A percentile compares a stretch with the other conserved stretches of the same genome.
Conservation (phyloP, 2,888 invertebrate genomes). For the Aleiodes alternator region DNA sequence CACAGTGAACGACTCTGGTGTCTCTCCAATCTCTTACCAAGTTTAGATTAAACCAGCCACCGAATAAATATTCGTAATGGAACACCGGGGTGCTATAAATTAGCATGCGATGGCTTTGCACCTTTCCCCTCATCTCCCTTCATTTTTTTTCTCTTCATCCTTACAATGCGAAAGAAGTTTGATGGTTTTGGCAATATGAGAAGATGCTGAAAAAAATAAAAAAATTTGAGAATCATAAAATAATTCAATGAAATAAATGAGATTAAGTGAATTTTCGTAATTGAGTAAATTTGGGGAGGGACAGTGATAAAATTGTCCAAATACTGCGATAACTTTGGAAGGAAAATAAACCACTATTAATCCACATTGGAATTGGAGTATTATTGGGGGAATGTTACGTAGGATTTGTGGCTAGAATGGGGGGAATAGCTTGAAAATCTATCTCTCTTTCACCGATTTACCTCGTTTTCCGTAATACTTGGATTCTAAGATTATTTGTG, state of each 20-base stretch:
- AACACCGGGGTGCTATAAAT: conserved; percentile 76
- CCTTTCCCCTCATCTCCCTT: conserved; percentile 32
- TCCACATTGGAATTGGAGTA: conserved; percentile 75
- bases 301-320: conserved; percentile 65
- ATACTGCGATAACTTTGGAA: conserved; percentile 37
- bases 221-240: not conserved
- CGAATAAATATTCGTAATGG: conserved; percentile 76
- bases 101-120: conserved; percentile 72
- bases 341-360: conserved; percentile 74
- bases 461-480: conserved; percentile 10
- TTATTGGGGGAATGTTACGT: conserved; percentile 72
- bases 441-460: conserved; percentile 63
- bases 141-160: not conserved
- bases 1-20: conserved; percentile 59
- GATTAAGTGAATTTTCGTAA: conserved; percentile 60
- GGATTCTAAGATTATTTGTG: conserved; percentile 15
- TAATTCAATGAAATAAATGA: conserved; percentile 40
- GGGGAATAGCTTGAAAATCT: conserved; percentile 71
- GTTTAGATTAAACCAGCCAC: conserved; percentile 75
- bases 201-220: not conserved
- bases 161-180: not conserved
- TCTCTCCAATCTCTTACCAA: conserved; percentile 66
- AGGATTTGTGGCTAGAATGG: conserved; percentile 69
- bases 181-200: not conserved
- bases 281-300: conserved; percentile 58